Percentiles rank a stretch among this genome's conserved stretches.
phyloP scores from a whole-genome alignment of 1,140 invertebrate species.

The Micrasema longulum region DNA sequence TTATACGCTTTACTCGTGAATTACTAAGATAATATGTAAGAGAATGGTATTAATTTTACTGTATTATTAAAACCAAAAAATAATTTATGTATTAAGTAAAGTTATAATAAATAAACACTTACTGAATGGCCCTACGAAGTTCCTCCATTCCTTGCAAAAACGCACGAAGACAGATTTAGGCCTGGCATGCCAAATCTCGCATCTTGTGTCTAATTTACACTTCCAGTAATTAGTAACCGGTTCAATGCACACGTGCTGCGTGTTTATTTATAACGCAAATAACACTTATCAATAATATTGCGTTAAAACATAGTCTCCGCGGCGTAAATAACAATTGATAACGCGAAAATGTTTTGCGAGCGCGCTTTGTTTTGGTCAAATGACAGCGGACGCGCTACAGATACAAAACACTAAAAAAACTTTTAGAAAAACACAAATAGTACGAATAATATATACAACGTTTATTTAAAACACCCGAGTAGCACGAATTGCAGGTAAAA shows the following conservation, averaged over 20 bases:
- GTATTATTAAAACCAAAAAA: too few species aligned
- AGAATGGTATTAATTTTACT: too few species aligned
- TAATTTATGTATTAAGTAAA: too few species aligned
- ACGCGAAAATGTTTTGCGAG: constrained; percentile 2
- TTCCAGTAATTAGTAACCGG: constrained; percentile 28
- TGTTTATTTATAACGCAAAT: constrained; percentile 3
- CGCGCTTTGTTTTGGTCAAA: constrained; percentile 38
- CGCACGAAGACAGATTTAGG: constrained; percentile 10
- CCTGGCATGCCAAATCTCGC: constrained; percentile 14
- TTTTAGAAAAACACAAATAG: too few species aligned
- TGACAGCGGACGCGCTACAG: constrained; percentile 24
- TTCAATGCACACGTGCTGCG: constrained; percentile 30
- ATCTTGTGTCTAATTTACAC: constrained; percentile 41
- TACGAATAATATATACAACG: too few species aligned
- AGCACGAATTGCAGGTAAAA: too few species aligned
- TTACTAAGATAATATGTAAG: too few species aligned
- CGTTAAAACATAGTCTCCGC: background rate
- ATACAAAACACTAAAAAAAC: too few species aligned
- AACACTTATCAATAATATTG: background rate
- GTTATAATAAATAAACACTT: too few species aligned
- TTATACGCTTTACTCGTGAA: too few species aligned
- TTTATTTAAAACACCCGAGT: too few species aligned
- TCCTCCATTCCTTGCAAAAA: constrained; percentile 42
- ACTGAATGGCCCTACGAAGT: constrained; percentile 50
- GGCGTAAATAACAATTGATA: background rate